Base-by-base conservation (phyloP, 2,797 vertebrate genomes). In the Anabas testudineus region DNA sequence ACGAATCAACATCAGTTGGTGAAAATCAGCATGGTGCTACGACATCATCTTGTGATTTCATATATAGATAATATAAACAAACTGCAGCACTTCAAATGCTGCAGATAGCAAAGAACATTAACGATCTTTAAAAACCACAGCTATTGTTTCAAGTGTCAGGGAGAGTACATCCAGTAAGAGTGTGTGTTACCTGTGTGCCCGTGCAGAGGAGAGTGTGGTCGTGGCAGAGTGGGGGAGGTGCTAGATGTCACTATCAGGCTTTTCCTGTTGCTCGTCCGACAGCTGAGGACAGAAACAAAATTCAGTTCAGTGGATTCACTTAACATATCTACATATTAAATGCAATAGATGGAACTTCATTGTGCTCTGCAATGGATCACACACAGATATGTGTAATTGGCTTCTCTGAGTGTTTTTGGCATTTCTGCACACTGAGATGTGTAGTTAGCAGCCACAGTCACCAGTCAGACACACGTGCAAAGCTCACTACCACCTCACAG, bases 211-310 rank as follows among this genome's bases (percentile, higher is more conserved):
- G 97, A 99, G 82, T 98, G 97, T 0, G 97, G 97, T 22, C 97
- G 91, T 0, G 97, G 97, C 28, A 98, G 94, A 13, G 97, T 99
- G 19, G 97, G 97, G 58, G 97, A 99, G 14, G 97, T 99, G 90
- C 94, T 99, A 78, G 97, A 98, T 8, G 97, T 97, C 90, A 98
- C 96, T 7, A 99, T 99, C 91, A 99, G 94, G 79, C 97, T 99
- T 93, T 99, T 99, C 74, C 97, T 94, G 93, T 99, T 99, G 94
- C 96, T 98, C 2, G 95, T 97, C 71, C 97, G 95, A 91, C 97
- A 99, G 90, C 97, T 99, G 93, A 58, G 92, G 92, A 77, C 80
- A 83, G 18, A 82, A 30, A 69, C 5, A n/a, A 30, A 42, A 64
- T n/a, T 15, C 39, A 59, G 28, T 9, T 73, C 7, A 54, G 39